Conservation (phyloP, 2,113 vertebrate species). For the Callionymus lyra region DNA sequence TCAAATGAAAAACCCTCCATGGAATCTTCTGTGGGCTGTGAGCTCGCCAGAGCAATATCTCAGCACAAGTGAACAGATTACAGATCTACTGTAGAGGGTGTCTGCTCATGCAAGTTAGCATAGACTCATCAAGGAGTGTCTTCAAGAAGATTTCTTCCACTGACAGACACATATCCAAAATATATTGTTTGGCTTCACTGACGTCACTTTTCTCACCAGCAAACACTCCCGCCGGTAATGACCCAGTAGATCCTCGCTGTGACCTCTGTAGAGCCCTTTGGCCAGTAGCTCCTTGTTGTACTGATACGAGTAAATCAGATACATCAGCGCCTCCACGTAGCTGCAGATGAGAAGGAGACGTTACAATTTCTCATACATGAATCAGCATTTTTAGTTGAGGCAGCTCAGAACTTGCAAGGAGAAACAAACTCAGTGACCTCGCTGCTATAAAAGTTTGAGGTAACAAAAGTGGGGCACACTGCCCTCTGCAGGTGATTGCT, state of each 20-base stretch:
- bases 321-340: constrained; percentile 87
- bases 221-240: constrained; percentile 91
- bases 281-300: constrained; percentile 91
- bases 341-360: constrained; percentile 59
- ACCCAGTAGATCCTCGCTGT: constrained; percentile 80
- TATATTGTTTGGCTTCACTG: too few relatives aligned
- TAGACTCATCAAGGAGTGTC: constrained; percentile 20
- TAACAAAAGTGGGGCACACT: too few relatives aligned
- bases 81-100: constrained; percentile 16
- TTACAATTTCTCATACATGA: constrained; percentile 14
- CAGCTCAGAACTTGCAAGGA: neutral
- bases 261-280: constrained; percentile 84
- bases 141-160: too few relatives aligned
- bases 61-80: constrained; percentile 42
- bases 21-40: constrained; percentile 41
- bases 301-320: constrained; percentile 89
- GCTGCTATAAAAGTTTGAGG: neutral
- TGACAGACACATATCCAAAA: too few relatives aligned
- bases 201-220: constrained; percentile 72
- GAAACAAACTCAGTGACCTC: constrained; percentile 31
- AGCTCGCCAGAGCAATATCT: constrained; percentile 46
- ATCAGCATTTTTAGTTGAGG: constrained; percentile 3
- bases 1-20: constrained; percentile 38
- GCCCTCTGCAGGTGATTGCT: constrained; percentile 51
- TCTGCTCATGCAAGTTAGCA: constrained; percentile 31